Base-by-base conservation (phyloP, 2,797 vertebrate genomes). In the Syndactyla subalaris region DNA sequence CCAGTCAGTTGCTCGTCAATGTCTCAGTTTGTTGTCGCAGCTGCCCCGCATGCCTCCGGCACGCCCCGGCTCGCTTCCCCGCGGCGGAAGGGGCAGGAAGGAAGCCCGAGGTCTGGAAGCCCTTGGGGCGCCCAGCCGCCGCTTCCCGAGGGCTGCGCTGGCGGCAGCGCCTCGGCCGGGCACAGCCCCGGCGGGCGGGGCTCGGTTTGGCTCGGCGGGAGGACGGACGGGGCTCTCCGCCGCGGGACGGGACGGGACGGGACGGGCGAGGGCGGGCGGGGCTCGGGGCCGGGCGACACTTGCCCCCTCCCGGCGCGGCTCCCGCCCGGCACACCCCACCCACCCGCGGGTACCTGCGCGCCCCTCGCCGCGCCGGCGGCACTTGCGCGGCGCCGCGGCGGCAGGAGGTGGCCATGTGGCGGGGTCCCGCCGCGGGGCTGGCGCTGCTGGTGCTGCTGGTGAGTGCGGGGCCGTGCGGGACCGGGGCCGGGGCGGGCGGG, bases 401-500 rank as follows among this genome's bases (percentile, higher is more conserved):
- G 24, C 26, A 4, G 12, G 12, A 10, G 52, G 46, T 29, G 32
- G 46, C 81, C 63, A 95, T 94, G 91, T 70, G 22, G 65, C 9
- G 30, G 89, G 52, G 26, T 23, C 7, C 45, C 29, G 32, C 3
- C 27, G 58, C 12, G 19, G 41, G 24, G 18, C 46, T 2, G 71
- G 34, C 45, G 71, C 71, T 95, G 79, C 83, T 95, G 85, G 76
- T 3, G 34, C 62, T 95, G 52, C 49, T 93, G 94, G 95, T 92
- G 87, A 94, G 91, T 83, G 8, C 8, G 16, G 41, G 38, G 20
- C 41, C 11, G 21, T 14, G 34, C 36, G 36, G 36, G 36, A 36
- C 32, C 24, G n/a, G 30, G 6, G 10, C 7, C 5, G 45, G 32
- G 34, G 19, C 4, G 34, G 27, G 14, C 27, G 16, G 18, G 12